A percentile compares a stretch with the other conserved stretches of the same genome.
These are phyloP conservation scores for Laspeyria flexula DNA, from an alignment of 2,888 invertebrate genomes.

Conservation along the genomic window DNA sequence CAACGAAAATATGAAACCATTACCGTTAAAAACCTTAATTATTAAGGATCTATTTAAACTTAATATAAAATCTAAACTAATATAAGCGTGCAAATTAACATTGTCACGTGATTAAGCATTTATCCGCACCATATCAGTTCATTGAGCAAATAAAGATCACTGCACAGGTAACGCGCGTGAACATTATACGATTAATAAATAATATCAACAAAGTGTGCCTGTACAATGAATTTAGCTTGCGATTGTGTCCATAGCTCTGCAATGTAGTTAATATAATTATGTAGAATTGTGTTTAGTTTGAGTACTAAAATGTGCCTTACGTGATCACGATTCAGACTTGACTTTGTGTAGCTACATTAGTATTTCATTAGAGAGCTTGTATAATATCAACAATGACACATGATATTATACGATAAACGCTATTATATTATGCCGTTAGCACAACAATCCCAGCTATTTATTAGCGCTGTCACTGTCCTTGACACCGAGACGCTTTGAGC, in stretches of 20 bases:
- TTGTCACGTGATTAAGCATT: slow-evolving; percentile 53
- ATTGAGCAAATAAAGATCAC: slow-evolving; percentile 51
- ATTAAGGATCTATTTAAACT: no score
- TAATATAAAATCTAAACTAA: slow-evolving; percentile 3
- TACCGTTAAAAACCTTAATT: no score
- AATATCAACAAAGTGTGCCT: no score
- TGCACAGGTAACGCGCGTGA: slow-evolving; percentile 43
- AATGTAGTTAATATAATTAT: no score
- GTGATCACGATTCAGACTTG: no score
- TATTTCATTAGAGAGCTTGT: background rate
- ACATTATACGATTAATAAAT: background rate
- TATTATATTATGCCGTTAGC: background rate
- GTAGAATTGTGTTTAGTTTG: no score
- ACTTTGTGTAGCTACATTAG: no score
- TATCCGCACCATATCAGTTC: slow-evolving; percentile 37
- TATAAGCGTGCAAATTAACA: slow-evolving; percentile 22
- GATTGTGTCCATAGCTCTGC: no score
- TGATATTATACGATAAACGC: background rate
- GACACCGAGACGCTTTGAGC: slow-evolving; percentile 14
- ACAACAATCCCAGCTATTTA: slow-evolving; percentile 13
- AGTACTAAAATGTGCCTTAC: no score
- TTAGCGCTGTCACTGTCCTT: slow-evolving; percentile 24
- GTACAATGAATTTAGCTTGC: no score
- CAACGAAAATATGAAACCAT: no score
- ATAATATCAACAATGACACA: background rate